Evolutionary conservation across 2,113 vertebrate genomes (phyloP).

Genomic region (Helogale parvula): DNA sequence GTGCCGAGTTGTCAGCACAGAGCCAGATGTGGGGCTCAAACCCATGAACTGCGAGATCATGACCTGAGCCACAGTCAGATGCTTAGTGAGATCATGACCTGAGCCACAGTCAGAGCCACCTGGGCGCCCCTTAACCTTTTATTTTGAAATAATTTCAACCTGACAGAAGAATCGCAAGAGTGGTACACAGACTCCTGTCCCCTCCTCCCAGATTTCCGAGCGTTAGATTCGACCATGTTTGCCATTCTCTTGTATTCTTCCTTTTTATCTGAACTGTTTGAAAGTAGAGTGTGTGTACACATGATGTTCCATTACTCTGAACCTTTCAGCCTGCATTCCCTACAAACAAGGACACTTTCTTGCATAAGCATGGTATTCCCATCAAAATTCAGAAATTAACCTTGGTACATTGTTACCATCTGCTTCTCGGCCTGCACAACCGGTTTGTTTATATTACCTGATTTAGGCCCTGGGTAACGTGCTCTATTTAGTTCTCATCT

Average conservation of each 20-base stretch:
- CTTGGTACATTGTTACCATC: not conserved
- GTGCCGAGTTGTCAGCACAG: not conserved
- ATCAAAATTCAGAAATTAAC: not conserved
- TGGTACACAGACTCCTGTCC: not conserved
- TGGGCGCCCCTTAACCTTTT: too few species aligned
- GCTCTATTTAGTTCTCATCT: not conserved
- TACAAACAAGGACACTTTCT: not conserved
- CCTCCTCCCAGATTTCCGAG: not conserved
- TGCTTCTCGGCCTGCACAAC: not conserved
- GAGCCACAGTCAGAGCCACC: not conserved
- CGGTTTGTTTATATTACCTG: not conserved
- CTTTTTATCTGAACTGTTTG: not conserved
- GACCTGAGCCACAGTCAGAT: not conserved
- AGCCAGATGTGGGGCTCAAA: fast-evolving
- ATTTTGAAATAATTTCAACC: not conserved
- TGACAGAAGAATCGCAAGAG: not conserved
- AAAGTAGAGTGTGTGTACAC: not conserved
- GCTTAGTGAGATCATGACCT: not conserved
- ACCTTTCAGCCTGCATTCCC: not conserved
- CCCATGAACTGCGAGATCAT: not conserved
- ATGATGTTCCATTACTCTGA: not conserved
- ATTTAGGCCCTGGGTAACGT: not conserved
- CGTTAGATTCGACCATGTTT: not conserved
- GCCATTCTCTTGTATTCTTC: not conserved
- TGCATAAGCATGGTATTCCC: not conserved